phyloP scores from a whole-genome alignment of 2,113 vertebrate genomes.

The Tachysurus fulvidraco region DNA sequence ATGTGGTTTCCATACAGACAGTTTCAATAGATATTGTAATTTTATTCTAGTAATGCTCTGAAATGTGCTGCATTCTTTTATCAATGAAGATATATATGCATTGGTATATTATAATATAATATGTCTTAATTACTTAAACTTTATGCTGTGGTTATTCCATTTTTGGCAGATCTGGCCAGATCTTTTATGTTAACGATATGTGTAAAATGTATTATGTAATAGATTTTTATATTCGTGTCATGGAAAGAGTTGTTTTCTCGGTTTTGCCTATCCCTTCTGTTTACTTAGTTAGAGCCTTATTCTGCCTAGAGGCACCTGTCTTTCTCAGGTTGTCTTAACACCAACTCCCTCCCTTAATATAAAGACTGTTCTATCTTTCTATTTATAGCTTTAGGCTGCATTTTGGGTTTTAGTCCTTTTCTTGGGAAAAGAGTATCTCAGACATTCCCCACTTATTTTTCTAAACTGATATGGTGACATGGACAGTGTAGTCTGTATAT shows the following conservation, averaged over 20 bases:
- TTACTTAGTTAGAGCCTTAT: not conserved
- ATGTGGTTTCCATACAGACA: not conserved
- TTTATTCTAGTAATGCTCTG: not conserved
- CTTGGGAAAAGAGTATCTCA: not conserved
- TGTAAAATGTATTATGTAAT: not conserved
- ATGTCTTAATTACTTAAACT: no score
- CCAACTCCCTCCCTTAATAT: not conserved
- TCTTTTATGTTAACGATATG: not conserved
- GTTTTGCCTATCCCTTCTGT: not conserved
- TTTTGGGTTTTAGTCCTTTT: not conserved
- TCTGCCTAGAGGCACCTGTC: not conserved
- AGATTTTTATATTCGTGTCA: not conserved
- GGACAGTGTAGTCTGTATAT: no score
- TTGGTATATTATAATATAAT: no score
- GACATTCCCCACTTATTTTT: not conserved
- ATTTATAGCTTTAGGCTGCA: not conserved
- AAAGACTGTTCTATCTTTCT: not conserved
- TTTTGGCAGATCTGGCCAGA: not conserved
- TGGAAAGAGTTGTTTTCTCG: not conserved
- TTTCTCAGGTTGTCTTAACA: not conserved
- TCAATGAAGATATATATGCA: not conserved
- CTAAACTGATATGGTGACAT: not conserved
- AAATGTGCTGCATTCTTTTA: not conserved
- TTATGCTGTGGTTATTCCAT: not conserved
- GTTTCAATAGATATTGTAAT: not conserved